phyloP scores from a whole-genome alignment of 2,113 vertebrate species.

The Panurus biarmicus region DNA sequence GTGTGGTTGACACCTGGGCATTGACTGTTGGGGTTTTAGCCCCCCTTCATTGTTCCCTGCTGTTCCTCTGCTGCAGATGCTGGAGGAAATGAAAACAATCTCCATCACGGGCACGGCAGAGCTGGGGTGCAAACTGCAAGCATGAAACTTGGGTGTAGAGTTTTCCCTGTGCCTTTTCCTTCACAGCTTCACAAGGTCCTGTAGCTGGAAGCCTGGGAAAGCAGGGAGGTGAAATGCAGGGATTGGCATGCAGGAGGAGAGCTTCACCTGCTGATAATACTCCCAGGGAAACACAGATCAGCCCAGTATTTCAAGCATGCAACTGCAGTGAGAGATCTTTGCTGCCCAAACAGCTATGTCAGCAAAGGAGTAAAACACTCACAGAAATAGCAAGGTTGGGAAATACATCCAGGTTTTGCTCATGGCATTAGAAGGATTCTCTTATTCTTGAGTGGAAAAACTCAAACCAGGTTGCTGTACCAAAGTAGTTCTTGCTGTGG shows the following conservation, averaged over 20 bases:
- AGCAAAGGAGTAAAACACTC: neutral
- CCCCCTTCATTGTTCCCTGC: neutral
- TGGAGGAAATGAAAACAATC: neutral
- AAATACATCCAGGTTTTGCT: fast-evolving
- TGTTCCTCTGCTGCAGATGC: neutral
- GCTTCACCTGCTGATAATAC: neutral
- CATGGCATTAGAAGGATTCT: neutral
- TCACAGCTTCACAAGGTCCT: neutral
- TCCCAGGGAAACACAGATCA: neutral
- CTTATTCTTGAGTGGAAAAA: neutral
- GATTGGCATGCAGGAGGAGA: neutral
- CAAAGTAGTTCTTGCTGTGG: neutral
- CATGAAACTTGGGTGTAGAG: neutral
- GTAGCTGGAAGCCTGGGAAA: neutral
- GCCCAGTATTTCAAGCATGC: neutral
- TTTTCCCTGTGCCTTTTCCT: neutral
- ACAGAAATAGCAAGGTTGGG: neutral
- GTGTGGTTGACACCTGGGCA: neutral
- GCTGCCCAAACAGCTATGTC: neutral
- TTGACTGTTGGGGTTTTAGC: neutral
- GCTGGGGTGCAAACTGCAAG: neutral
- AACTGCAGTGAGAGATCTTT: neutral
- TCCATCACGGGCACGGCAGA: neutral
- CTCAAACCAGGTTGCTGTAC: neutral
- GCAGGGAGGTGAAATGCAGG: neutral